Conservation (phyloP, 2,888 invertebrate genomes). For the Isotomurus palustris region DNA sequence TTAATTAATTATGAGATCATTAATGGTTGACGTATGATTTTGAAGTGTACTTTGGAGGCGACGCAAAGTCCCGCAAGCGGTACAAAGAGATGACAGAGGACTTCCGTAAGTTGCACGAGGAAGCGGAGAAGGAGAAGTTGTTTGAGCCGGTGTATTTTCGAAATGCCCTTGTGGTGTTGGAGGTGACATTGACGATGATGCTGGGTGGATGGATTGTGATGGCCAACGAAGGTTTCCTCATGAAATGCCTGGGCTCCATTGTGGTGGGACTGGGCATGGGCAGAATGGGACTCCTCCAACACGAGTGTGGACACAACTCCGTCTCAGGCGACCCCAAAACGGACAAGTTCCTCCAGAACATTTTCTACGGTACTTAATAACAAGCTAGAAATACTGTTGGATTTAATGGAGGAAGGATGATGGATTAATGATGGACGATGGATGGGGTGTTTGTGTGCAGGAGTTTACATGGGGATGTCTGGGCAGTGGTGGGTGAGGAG, state of each 20-base stretch:
- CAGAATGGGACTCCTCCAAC: conserved; percentile 16
- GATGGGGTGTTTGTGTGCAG: background rate
- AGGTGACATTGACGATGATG: conserved; percentile 22
- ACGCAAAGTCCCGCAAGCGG: conserved; percentile 11
- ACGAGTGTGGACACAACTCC: conserved; percentile 25
- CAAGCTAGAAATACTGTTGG: background rate
- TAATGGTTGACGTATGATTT: too few relatives aligned
- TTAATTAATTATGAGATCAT: too few relatives aligned
- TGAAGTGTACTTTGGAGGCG: conserved; percentile 24
- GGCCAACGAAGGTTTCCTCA: conserved; percentile 7
- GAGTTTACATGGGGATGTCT: conserved; percentile 26
- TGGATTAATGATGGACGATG: background rate
- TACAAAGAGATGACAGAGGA: conserved; percentile 23
- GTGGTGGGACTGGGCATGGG: conserved; percentile 24
- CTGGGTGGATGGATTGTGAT: conserved; percentile 20
- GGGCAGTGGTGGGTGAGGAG: conserved; percentile 23
- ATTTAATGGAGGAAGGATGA: background rate
- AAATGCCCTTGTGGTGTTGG: conserved; percentile 18
- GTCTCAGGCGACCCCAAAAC: conserved; percentile 19
- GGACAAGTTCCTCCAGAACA: conserved; percentile 22
- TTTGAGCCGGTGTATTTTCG: conserved; percentile 25
- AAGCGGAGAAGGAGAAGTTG: conserved; percentile 19
- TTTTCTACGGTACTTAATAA: conserved; percentile 19
- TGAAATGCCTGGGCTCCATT: conserved; percentile 18
- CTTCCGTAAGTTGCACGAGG: conserved; percentile 14